Conservation (phyloP, 2,113 vertebrate genomes). For the Marcusenius ussheri region DNA sequence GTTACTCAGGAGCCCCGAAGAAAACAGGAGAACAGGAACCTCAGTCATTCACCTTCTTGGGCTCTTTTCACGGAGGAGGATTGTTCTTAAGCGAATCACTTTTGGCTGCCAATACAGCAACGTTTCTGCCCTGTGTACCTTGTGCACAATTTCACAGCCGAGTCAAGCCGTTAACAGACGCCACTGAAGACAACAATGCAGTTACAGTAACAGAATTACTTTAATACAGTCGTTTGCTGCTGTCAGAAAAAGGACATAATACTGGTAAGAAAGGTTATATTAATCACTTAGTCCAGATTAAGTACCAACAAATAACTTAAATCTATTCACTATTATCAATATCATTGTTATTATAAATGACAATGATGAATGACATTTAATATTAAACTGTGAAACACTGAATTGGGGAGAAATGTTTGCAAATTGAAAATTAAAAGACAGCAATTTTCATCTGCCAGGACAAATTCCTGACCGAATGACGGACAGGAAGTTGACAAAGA, state of each 20-base stretch:
- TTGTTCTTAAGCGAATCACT: background rate
- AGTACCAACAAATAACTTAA: constrained; percentile 14
- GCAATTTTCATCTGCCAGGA: background rate
- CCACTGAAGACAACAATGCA: background rate
- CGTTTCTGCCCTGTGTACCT: background rate
- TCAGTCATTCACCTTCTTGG: background rate
- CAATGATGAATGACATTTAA: background rate
- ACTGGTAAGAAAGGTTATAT: background rate
- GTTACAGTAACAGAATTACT: background rate
- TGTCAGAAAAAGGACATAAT: background rate
- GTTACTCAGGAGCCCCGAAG: background rate
- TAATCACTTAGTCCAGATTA: constrained; percentile 6
- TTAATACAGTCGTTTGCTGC: background rate
- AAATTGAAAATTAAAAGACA: background rate
- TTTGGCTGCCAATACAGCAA: background rate
- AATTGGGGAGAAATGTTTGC: background rate
- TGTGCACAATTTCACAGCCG: background rate
- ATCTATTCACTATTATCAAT: background rate
- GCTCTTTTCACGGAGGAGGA: background rate
- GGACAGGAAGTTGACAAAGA: background rate
- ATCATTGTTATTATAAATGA: constrained; percentile 1
- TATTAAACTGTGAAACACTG: background rate
- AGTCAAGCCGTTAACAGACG: background rate
- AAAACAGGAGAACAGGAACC: background rate
- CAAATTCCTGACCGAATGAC: background rate